Evolutionary conservation across 53 echinoderm and acorn worm genomes (phyloP).

Genomic region (Luidia sarsii): DNA sequence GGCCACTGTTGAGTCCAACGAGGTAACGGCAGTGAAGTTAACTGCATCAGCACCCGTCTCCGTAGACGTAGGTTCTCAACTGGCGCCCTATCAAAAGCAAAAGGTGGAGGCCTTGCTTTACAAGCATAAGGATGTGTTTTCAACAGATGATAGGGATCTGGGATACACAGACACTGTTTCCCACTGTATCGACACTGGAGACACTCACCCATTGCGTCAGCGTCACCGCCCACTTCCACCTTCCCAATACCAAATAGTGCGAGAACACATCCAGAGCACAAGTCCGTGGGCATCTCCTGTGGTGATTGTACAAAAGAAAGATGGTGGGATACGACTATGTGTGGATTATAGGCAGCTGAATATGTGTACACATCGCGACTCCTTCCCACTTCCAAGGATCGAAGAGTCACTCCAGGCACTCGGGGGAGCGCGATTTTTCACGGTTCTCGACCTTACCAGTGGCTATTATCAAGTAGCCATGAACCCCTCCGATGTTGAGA

Average conservation of each 20-base stretch:
- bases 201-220: conserved; percentile 16
- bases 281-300: conserved; percentile 63
- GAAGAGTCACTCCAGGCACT: conserved; percentile 28
- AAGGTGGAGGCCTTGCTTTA: no score
- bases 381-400: background rate
- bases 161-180: conserved; percentile 40
- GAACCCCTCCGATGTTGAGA: background rate
- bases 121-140: no score
- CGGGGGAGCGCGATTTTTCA: conserved; percentile 17
- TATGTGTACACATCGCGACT: conserved; percentile 51
- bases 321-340: conserved; percentile 65
- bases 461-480: conserved; percentile 44
- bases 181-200: conserved; percentile 36
- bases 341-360: conserved; percentile 58
- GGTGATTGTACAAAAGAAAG: conserved; percentile 59
- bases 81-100: no score
- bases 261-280: conserved; percentile 31
- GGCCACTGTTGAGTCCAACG: background rate
- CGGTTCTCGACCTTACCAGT: conserved; percentile 29
- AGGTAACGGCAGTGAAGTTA: no score
- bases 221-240: conserved; percentile 60
- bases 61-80: no score
- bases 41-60: no score
- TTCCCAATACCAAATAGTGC: conserved; percentile 32
- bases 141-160: no score